Percentiles rank a stretch among this genome's conserved stretches.
These are phyloP conservation scores for Catostomus latipinnis DNA, from an alignment of 2,797 vertebrate species.

Conservation along the genomic window DNA sequence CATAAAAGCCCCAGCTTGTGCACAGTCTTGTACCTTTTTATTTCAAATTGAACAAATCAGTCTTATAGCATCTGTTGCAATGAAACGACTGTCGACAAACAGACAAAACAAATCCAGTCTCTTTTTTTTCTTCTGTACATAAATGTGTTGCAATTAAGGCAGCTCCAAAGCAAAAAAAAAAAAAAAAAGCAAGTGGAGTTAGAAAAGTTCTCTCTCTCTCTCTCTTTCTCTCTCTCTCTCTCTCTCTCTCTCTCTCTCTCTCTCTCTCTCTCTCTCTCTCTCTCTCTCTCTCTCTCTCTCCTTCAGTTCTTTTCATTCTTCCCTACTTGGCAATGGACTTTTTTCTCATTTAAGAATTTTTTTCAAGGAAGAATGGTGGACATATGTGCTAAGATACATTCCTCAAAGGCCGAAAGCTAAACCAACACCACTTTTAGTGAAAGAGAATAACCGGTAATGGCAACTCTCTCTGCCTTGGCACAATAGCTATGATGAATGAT, in stretches of 20 bases:
- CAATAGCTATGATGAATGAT: slow-evolving; percentile 18
- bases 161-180: slow-evolving; percentile 60
- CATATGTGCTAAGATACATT: slow-evolving; percentile 65
- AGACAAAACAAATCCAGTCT: slow-evolving; percentile 49
- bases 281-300: too few species aligned
- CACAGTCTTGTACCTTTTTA: slow-evolving; percentile 47
- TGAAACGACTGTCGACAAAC: slow-evolving; percentile 54
- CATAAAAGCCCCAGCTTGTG: slow-evolving; percentile 54
- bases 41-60: slow-evolving; percentile 62
- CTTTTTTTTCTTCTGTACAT: slow-evolving; percentile 35
- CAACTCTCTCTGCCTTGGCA: neutral
- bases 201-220: slow-evolving; percentile 40
- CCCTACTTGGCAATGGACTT: slow-evolving; percentile 65
- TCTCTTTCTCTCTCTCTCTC: too few species aligned
- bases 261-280: too few species aligned
- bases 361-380: slow-evolving; percentile 68
- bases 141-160: slow-evolving; percentile 66
- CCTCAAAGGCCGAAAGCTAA: slow-evolving; percentile 30
- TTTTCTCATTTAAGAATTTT: slow-evolving; percentile 61
- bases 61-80: slow-evolving; percentile 63
- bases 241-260: too few species aligned
- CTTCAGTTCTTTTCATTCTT: slow-evolving; percentile 33
- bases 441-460: slow-evolving; percentile 19
- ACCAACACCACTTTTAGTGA: slow-evolving; percentile 11
- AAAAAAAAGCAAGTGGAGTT: slow-evolving; percentile 49